phyloP scores from a whole-genome alignment of 2,113 vertebrate genomes.

The Heterotilapia buettikoferi region DNA sequence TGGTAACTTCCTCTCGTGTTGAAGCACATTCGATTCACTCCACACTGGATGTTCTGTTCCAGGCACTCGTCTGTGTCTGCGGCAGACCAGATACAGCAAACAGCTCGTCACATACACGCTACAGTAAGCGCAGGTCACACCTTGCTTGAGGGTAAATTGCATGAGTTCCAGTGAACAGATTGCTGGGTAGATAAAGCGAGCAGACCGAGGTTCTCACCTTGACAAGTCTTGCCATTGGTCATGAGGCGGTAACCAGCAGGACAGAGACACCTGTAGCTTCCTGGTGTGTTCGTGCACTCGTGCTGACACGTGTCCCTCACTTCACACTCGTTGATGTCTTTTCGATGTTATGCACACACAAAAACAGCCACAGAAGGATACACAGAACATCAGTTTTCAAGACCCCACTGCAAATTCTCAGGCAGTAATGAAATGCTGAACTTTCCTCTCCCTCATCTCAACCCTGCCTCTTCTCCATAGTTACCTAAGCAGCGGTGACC shows the following conservation, averaged over 20 bases:
- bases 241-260: conserved; percentile 86
- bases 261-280: conserved; percentile 88
- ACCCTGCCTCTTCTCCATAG: conserved; percentile 67
- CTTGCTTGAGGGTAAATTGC: neutral
- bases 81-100: neutral
- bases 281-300: conserved; percentile 88
- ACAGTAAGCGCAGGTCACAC: neutral
- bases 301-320: conserved; percentile 87
- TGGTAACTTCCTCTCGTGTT: conserved; percentile 93
- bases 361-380: neutral
- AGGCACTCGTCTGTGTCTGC: conserved; percentile 91
- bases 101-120: neutral
- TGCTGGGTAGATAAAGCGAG: neutral
- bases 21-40: conserved; percentile 90
- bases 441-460: conserved; percentile 12
- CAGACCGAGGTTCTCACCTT: conserved; percentile 72
- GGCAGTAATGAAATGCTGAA: neutral
- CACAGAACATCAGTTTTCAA: neutral
- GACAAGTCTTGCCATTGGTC: conserved; percentile 89
- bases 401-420: neutral
- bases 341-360: neutral
- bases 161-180: neutral
- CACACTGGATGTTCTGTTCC: conserved; percentile 86
- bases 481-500: conserved; percentile 89
- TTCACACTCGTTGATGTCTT: conserved; percentile 96